Conservation (phyloP, 1,140 invertebrate genomes). For the Hypothenemus hampei region DNA sequence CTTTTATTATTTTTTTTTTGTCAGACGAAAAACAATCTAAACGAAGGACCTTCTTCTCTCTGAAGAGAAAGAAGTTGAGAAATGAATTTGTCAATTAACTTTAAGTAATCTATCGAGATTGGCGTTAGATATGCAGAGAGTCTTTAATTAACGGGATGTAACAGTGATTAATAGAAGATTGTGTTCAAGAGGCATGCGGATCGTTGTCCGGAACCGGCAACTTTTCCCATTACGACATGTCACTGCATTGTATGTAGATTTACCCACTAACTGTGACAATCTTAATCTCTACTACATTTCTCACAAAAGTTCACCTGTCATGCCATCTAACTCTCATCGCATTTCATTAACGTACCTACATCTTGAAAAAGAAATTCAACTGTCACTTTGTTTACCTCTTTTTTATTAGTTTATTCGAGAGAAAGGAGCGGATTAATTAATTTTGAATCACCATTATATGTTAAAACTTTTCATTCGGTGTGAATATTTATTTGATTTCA, state of each 20-base stretch:
- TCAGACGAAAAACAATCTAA: too few relatives aligned
- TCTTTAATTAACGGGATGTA: conserved; percentile 46
- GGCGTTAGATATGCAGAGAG: conserved; percentile 37
- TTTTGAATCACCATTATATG: too few relatives aligned
- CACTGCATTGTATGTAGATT: conserved; percentile 46
- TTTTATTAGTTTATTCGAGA: too few relatives aligned
- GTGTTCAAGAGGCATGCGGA: conserved; percentile 42
- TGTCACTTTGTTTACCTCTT: conserved; percentile 8
- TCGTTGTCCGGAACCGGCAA: conserved; percentile 34
- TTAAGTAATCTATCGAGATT: conserved; percentile 34
- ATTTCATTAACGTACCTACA: conserved; percentile 17
- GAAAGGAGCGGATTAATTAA: too few relatives aligned
- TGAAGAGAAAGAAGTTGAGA: conserved; percentile 16
- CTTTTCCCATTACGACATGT: conserved; percentile 44
- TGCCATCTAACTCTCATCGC: conserved; percentile 17
- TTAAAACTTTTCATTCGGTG: too few relatives aligned
- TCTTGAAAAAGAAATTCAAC: conserved; percentile 7
- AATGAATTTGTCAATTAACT: conserved; percentile 35
- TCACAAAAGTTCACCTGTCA: conserved; percentile 31
- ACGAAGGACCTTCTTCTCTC: too few relatives aligned
- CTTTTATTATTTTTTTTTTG: too few relatives aligned
- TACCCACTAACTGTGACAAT: conserved; percentile 43
- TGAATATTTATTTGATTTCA: too few relatives aligned
- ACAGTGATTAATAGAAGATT: conserved; percentile 45
- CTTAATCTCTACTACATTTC: conserved; percentile 41